A percentile compares a stretch with the other conserved stretches of the same genome.
Conservation (phyloP, 2,888 invertebrate genomes). For the Lepidochrysops patricia region DNA sequence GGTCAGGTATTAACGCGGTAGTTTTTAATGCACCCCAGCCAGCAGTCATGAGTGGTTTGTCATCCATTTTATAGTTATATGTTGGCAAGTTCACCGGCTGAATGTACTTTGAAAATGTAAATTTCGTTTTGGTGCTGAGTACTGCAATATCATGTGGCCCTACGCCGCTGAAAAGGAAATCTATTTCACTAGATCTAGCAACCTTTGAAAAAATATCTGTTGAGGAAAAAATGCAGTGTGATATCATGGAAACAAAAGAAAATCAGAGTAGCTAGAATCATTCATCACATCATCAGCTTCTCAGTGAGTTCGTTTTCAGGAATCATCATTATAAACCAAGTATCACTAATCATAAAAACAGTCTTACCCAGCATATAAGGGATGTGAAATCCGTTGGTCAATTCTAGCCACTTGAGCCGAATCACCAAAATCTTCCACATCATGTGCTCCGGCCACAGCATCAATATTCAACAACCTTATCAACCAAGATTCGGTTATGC, state of each 20-base stretch:
- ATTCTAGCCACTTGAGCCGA: slow-evolving; percentile 50
- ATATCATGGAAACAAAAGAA: neutral
- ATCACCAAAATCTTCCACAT: slow-evolving; percentile 42
- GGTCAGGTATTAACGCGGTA: slow-evolving; percentile 43
- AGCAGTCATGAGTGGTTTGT: slow-evolving; percentile 40
- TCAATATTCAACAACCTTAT: slow-evolving; percentile 53
- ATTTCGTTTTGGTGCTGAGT: slow-evolving; percentile 44
- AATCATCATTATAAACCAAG: too few species aligned
- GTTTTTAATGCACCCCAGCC: slow-evolving; percentile 70
- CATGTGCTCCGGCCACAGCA: slow-evolving; percentile 60
- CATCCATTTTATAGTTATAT: slow-evolving; percentile 32
- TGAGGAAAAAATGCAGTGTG: neutral
- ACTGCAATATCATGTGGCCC: slow-evolving; percentile 73
- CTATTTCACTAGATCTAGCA: neutral
- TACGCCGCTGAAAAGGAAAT: slow-evolving; percentile 42
- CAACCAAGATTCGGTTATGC: slow-evolving; percentile 47
- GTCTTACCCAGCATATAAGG: slow-evolving; percentile 58
- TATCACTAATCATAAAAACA: neutral
- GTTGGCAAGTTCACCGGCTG: slow-evolving; percentile 59
- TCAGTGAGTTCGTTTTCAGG: too few species aligned
- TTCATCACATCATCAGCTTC: too few species aligned
- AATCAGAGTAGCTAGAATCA: too few species aligned
- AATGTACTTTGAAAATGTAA: slow-evolving; percentile 46
- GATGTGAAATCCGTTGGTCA: slow-evolving; percentile 50
- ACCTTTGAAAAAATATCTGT: neutral